phyloP scores from a whole-genome alignment of 2,888 invertebrate genomes.

The Pheosia tremula region DNA sequence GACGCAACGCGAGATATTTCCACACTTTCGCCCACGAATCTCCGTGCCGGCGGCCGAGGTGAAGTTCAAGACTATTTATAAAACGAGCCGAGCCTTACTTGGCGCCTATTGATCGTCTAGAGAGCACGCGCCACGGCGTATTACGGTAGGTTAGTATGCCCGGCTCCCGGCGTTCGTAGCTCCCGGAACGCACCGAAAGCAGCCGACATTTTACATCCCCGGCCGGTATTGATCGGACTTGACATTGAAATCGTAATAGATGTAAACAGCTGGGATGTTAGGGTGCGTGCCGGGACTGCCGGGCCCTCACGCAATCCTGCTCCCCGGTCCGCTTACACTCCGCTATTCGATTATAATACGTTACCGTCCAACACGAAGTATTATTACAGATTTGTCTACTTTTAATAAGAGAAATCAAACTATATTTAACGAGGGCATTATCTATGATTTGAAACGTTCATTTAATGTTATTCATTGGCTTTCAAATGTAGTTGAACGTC shows the following conservation, averaged over 20 bases:
- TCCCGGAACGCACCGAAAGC: conserved; percentile 78
- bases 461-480: conserved; percentile 65
- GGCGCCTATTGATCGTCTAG: conserved; percentile 77
- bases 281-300: conserved; percentile 65
- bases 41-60: conserved; percentile 64
- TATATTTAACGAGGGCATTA: conserved; percentile 14
- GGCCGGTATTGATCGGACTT: conserved; percentile 82
- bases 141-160: conserved; percentile 84
- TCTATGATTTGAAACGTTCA: conserved; percentile 54
- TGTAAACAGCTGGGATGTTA: conserved; percentile 79
- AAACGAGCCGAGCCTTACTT: conserved; percentile 73
- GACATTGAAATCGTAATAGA: conserved; percentile 83
- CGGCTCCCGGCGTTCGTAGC: conserved; percentile 62
- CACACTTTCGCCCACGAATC: conserved; percentile 71
- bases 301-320: conserved; percentile 61
- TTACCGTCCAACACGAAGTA: background rate
- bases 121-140: conserved; percentile 74
- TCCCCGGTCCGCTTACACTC: conserved; percentile 23
- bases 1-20: conserved; percentile 59
- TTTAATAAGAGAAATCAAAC: background rate
- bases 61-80: conserved; percentile 84
- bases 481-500: conserved; percentile 63
- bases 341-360: background rate
- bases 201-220: conserved; percentile 82
- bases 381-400: background rate